Conservation (phyloP, 2,888 invertebrate genomes). For the Erpobdella octoculata region DNA sequence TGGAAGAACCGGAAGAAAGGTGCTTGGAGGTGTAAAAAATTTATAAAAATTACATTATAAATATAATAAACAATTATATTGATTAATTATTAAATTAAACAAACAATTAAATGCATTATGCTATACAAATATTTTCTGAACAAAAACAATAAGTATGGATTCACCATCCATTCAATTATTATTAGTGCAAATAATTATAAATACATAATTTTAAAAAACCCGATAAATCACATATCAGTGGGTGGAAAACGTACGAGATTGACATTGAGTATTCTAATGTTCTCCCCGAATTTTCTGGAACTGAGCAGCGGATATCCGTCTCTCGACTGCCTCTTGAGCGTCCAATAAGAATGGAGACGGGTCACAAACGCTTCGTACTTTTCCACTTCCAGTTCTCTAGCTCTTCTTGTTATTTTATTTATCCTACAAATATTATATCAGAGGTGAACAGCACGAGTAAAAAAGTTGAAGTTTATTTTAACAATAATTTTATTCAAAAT, state of each 20-base stretch:
- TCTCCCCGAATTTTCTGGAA: conserved; percentile 25
- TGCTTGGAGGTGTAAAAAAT: no score
- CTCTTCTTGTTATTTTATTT: conserved; percentile 66
- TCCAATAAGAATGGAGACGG: conserved; percentile 90
- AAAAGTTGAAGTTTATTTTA: no score
- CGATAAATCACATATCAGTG: no score
- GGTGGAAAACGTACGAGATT: conserved; percentile 17
- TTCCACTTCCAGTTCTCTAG: conserved; percentile 64
- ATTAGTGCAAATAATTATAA: neutral
- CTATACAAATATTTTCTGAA: neutral
- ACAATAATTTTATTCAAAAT: no score
- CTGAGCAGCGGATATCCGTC: conserved; percentile 85
- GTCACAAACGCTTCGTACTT: conserved; percentile 75
- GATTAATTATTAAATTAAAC: neutral
- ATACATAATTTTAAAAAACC: neutral
- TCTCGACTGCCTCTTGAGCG: conserved; percentile 81
- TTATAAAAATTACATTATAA: no score
- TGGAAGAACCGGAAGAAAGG: neutral
- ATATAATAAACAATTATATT: neutral
- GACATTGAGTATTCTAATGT: conserved; percentile 16
- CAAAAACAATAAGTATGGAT: neutral
- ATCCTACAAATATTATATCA: no score
- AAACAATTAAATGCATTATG: neutral
- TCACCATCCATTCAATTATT: conserved; percentile 7
- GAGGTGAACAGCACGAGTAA: no score